Evolutionary conservation across 2,113 vertebrate species (phyloP).

Genomic region (Eolophus roseicapilla): DNA sequence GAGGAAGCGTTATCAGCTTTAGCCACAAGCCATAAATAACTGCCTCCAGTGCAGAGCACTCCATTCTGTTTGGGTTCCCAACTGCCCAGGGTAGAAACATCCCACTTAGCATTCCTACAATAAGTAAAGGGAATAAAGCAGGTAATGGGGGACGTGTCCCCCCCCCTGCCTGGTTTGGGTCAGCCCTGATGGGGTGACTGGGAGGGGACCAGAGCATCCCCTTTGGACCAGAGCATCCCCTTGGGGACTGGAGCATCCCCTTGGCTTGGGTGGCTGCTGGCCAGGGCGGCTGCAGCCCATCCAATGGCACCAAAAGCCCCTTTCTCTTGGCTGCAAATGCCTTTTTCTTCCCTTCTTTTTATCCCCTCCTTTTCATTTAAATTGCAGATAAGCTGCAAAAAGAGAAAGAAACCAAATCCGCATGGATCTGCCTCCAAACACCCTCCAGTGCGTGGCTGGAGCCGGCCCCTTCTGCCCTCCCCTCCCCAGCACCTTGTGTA

Average conservation of each 20-base stretch:
- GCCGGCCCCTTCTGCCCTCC: not conserved
- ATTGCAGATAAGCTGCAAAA: conserved; percentile 47
- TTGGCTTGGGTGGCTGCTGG: not conserved
- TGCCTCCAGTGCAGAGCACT: not conserved
- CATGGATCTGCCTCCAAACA: not conserved
- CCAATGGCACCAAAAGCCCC: not conserved
- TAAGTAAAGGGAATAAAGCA: not conserved
- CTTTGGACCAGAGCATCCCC: too few relatives aligned
- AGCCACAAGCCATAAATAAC: conserved; percentile 56
- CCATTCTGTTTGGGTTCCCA: not conserved
- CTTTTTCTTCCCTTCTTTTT: not conserved
- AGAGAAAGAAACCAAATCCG: not conserved
- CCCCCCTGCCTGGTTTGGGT: not conserved
- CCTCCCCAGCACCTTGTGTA: not conserved
- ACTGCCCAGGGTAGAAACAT: not conserved
- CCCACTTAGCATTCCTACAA: not conserved
- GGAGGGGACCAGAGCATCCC: not conserved
- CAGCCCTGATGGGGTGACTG: not conserved
- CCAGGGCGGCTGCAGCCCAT: not conserved
- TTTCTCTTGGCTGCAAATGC: not conserved
- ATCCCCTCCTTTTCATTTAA: not conserved
- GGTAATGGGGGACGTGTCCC: not conserved
- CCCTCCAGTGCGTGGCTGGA: not conserved
- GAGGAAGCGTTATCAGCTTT: conserved; percentile 35
- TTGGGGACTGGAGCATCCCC: not conserved